A percentile compares a stretch with the other conserved stretches of the same genome.
phyloP scores from a whole-genome alignment of 1,140 invertebrate species.

The Radopholus similis region DNA sequence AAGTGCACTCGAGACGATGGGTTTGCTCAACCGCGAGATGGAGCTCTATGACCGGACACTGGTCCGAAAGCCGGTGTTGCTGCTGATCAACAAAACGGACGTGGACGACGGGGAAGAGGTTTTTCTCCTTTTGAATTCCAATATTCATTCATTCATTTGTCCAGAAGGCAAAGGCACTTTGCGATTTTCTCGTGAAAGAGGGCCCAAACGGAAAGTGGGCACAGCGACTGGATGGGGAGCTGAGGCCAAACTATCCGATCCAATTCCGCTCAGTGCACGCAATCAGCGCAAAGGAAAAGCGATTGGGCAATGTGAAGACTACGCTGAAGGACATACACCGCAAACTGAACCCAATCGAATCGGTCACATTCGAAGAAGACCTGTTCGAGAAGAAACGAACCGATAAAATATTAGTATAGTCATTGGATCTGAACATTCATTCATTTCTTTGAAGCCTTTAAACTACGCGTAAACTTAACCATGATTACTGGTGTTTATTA shows the following conservation, averaged over 20 bases:
- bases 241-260: constrained; percentile 29
- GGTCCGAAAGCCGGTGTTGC: constrained; percentile 42
- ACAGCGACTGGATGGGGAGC: not conserved
- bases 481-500: too few relatives aligned
- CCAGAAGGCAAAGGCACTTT: constrained; percentile 23
- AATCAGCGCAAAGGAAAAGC: constrained; percentile 24
- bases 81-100: constrained; percentile 53
- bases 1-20: constrained; percentile 50
- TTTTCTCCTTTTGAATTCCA: constrained; percentile 2
- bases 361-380: too few relatives aligned
- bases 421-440: too few relatives aligned
- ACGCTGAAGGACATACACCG: constrained; percentile 3
- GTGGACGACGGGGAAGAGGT: constrained; percentile 30
- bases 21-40: constrained; percentile 48
- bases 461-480: too few relatives aligned
- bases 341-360: too few relatives aligned
- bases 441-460: too few relatives aligned
- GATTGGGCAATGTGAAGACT: constrained; percentile 19
- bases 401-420: too few relatives aligned
- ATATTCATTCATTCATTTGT: constrained; percentile 1
- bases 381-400: too few relatives aligned
- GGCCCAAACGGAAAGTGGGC: constrained; percentile 20
- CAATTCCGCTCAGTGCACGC: constrained; percentile 23
- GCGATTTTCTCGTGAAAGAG: constrained; percentile 4
- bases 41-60: constrained; percentile 44